Conservation (phyloP, 2,113 vertebrate species). For the Origma solitaria region DNA sequence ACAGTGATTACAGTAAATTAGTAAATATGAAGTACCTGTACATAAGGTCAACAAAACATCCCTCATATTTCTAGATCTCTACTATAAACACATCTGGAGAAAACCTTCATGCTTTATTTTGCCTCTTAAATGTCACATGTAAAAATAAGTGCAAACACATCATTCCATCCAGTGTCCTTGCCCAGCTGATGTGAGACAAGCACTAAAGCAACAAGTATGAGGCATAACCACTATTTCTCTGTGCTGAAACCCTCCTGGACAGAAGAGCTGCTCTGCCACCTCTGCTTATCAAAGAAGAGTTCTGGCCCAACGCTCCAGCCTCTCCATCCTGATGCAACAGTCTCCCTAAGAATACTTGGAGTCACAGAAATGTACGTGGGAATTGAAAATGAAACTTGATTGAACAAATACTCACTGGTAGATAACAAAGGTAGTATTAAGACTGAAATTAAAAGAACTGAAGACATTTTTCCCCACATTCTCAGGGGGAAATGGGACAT, state of each 20-base stretch:
- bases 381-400: background rate
- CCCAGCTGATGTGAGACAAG: background rate
- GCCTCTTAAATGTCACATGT: background rate
- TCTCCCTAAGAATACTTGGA: background rate
- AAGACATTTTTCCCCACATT: background rate
- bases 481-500: background rate
- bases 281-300: background rate
- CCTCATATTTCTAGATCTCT: background rate
- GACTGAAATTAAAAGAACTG: background rate
- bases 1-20: background rate
- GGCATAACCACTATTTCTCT: background rate
- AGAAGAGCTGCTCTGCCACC: background rate
- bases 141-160: background rate
- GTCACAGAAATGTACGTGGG: background rate
- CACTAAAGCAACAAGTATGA: background rate
- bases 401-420: background rate
- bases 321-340: background rate
- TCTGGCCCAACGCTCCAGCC: background rate
- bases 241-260: background rate
- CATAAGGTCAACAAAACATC: background rate
- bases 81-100: background rate
- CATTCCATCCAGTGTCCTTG: background rate
- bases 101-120: background rate
- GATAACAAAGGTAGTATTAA: background rate
- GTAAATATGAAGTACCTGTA: background rate